Base-by-base conservation (phyloP, 1,140 invertebrate species). In the Sarcophaga bullata region DNA sequence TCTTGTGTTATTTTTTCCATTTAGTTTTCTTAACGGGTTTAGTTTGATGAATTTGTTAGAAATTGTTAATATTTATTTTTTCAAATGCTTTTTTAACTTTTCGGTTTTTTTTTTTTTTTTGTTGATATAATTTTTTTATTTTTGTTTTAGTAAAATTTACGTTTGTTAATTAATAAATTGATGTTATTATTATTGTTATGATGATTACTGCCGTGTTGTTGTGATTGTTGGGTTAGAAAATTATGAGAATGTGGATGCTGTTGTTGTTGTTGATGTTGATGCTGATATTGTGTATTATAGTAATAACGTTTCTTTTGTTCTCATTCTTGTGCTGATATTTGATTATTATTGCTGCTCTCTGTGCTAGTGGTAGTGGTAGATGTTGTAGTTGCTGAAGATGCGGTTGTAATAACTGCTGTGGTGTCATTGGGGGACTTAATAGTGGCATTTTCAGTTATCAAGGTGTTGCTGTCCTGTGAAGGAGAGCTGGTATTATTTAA, bases 321-420 rank as follows among this genome's bases (percentile, higher is more conserved):
- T 80, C 80, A 80, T 80, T 80, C 80, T 80, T 80, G 80, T 80
- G 80, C 54, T 47, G 80, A 62, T 58, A 68, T 68, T 80, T 49
- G 58, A 80, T 80, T 80, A 80, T 80, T 80, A 58, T 80, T 80
- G 17, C 80, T 80, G 54, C 52, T 58, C 47, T 80, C 58, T 46
- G 52, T 68, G 6, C 25, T 37, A 2, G 80, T 25, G 17, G 48
- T 17, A 17, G 17, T 50, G 8, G 75, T 50, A 10, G 75, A 6
- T 10, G 48, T 50, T 52, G 75, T 9, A 78, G 48, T 52, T 78
- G n/a, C n/a, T 11, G 48, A 49, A 25, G 75, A n/a, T 19, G 75
- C 75, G 25, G 49, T 15, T 19, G 49, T 52, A 19, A 7, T n/a
- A 19, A 8, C 47, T 10, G 48, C n/a, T 52, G 75, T 17, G 6